Conservation (phyloP, 1,140 invertebrate genomes). For the Eriosoma lanigerum region DNA sequence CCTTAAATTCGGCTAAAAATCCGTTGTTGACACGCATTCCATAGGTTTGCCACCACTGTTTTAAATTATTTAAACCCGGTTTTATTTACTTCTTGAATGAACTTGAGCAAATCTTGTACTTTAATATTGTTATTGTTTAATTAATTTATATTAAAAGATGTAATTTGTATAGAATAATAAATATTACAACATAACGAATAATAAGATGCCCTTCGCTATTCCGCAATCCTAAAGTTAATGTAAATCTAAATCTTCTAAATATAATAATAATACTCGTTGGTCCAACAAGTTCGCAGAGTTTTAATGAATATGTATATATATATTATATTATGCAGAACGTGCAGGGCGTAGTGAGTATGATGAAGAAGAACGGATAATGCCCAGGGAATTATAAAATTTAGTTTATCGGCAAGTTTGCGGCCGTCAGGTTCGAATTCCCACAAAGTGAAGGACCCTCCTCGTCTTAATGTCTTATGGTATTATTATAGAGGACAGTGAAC, state of each 20-base stretch:
- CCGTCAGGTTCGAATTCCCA: slow-evolving; percentile 48
- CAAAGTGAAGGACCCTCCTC: slow-evolving; percentile 41
- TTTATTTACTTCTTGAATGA: too few species aligned
- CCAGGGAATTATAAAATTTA: slow-evolving; percentile 50
- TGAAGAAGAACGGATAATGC: not conserved
- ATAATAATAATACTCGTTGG: slow-evolving; percentile 28
- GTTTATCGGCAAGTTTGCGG: slow-evolving; percentile 50
- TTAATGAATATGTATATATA: slow-evolving; percentile 42
- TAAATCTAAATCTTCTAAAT: not conserved
- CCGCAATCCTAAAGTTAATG: not conserved
- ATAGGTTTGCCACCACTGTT: too few species aligned
- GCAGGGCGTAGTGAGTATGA: not conserved
- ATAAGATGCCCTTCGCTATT: too few species aligned
- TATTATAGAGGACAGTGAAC: slow-evolving; percentile 44
- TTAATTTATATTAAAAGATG: too few species aligned
- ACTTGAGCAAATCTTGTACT: too few species aligned
- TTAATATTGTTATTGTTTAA: too few species aligned
- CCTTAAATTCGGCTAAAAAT: too few species aligned
- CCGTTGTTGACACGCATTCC: too few species aligned
- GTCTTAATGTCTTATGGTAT: slow-evolving; percentile 34
- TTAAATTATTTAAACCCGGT: too few species aligned
- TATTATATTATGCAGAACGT: too few species aligned
- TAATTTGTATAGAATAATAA: too few species aligned
- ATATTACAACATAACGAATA: too few species aligned
- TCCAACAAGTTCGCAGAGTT: slow-evolving; percentile 16